Base-by-base conservation (phyloP, 2,797 vertebrate genomes). In the Onychomys arenicola region DNA sequence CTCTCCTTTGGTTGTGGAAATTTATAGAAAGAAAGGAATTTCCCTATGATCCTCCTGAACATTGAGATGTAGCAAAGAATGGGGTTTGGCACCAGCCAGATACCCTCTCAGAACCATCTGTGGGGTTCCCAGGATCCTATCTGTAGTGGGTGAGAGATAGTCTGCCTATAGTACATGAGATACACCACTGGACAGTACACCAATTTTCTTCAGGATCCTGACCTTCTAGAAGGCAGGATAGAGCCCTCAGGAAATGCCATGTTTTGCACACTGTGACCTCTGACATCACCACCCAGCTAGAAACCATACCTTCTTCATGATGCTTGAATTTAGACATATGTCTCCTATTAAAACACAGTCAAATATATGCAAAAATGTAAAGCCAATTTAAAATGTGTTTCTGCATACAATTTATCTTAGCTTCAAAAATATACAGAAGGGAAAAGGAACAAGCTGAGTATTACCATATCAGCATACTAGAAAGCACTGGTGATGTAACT, bases 341-440 rank as follows among this genome's bases (percentile, higher is more conserved):
- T 94, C 90, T 97, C 88, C 43, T 75, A 29, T 78, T 82, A 63
- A 96, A 97, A 90, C 37, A 65, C 91, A 80, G 23, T 92, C 87
- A 95, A 97, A 96, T 65, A 92, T 93, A 87, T 83, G 92, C 77
- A 71, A 83, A 90, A 86, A 52, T 95, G 93, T 89, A 85, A 97
- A 95, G 46, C 69, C 93, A 67, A 94, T 96, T 91, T 52, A 91
- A 92, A 96, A 96, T 52, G 34, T 89, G 89, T 93, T 88, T 95
- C 87, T 91, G 82, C 91, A 81, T 77, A 96, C 63, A 29, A 90
- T 61, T 94, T 87, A 82, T 61, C 91, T 93, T 90, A 94, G 85
- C 63, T 83, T 83, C 96, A 21, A 65, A 92, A 69, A 76, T 69
- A 71, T 43, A 76, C 52, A 8, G 69, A 88, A 89, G 46, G 81